phyloP scores from a whole-genome alignment of 2,888 invertebrate genomes.

The Drosophila antonietae region DNA sequence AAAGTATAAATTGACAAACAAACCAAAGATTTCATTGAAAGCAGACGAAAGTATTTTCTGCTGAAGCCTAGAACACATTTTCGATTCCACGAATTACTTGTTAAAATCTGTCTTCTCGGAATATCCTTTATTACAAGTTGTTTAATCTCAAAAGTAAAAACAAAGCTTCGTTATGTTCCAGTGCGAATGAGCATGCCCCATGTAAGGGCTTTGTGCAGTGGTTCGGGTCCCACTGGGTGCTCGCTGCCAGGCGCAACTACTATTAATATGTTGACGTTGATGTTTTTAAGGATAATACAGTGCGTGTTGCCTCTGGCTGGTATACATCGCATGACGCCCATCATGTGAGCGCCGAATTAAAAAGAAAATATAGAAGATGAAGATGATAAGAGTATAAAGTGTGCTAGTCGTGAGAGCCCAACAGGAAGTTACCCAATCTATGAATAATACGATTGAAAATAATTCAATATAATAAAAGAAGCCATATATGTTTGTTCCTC shows the following conservation, averaged over 20 bases:
- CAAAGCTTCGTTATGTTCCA: no score
- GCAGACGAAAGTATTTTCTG: neutral
- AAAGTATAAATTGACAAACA: neutral
- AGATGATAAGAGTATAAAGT: neutral
- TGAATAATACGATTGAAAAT: no score
- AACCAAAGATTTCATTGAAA: neutral
- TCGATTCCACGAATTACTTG: neutral
- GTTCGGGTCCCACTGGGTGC: slow-evolving; percentile 13
- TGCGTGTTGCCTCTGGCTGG: slow-evolving; percentile 31
- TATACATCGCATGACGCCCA: slow-evolving; percentile 25
- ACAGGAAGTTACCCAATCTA: neutral
- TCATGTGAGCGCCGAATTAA: slow-evolving; percentile 4
- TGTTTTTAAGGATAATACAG: slow-evolving; percentile 39
- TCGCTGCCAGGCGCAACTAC: slow-evolving; percentile 6
- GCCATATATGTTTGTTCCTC: no score
- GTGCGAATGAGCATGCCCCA: neutral
- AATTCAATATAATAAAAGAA: no score
- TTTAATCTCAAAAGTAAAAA: neutral
- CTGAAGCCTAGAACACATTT: neutral
- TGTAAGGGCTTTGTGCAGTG: neutral
- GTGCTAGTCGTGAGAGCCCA: neutral
- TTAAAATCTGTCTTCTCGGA: neutral
- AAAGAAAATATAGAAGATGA: neutral
- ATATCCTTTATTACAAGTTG: neutral
- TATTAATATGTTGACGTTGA: slow-evolving; percentile 45